Percentiles rank a stretch among this genome's conserved stretches.
Conservation (phyloP, 2,797 vertebrate species). For the Leucoraja ocellata region DNA sequence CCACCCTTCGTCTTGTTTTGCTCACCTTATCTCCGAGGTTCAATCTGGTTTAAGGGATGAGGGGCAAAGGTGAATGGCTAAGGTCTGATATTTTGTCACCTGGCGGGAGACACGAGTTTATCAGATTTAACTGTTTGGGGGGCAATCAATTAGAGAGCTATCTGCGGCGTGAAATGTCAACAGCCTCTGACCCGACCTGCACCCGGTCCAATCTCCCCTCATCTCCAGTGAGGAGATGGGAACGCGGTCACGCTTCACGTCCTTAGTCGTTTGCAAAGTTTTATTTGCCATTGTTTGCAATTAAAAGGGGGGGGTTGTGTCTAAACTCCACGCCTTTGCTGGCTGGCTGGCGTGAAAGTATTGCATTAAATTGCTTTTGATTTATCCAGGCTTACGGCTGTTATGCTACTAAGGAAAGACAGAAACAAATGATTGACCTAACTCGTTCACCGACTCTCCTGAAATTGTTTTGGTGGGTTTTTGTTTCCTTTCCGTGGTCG, state of each 20-base stretch:
- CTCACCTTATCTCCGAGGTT: background rate
- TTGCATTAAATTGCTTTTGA: too few species aligned
- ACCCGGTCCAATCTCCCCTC: background rate
- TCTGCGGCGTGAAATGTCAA: background rate
- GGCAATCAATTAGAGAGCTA: background rate
- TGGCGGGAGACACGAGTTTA: background rate
- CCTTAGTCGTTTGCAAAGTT: background rate
- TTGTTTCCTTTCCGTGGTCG: background rate
- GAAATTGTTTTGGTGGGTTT: background rate
- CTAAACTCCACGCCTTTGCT: background rate
- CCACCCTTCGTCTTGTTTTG: background rate
- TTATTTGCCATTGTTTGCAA: background rate
- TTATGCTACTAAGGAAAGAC: too few species aligned
- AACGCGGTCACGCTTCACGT: background rate
- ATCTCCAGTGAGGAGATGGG: background rate
- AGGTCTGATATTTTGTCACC: background rate
- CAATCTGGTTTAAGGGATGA: background rate
- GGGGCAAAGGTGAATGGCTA: background rate
- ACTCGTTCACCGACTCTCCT: background rate
- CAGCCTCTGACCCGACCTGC: background rate
- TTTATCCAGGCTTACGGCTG: too few species aligned
- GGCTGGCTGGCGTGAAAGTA: too few species aligned
- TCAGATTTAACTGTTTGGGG: background rate
- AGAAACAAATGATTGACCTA: background rate
- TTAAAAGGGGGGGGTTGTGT: too few species aligned